Percentiles rank a stretch among this genome's conserved stretches.
phyloP scores from a whole-genome alignment of 2,797 vertebrate genomes.

The Limnodromus scolopaceus region DNA sequence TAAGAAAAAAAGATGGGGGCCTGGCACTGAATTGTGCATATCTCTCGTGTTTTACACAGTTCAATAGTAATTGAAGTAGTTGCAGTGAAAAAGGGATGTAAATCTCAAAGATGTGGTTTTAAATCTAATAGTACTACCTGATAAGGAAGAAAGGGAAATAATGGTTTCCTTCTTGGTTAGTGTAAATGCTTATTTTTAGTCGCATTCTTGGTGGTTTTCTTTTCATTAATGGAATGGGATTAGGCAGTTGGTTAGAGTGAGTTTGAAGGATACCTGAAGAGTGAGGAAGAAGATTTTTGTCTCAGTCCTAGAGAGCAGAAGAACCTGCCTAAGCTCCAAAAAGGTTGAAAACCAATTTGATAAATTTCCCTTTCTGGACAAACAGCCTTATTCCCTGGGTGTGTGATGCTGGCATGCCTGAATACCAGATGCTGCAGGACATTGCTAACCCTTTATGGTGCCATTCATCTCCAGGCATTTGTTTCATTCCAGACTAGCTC shows the following conservation, averaged over 20 bases:
- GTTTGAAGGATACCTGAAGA: neutral
- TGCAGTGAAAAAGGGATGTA: neutral
- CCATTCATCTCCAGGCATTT: neutral
- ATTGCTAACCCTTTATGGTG: neutral
- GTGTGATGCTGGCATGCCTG: neutral
- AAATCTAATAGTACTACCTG: neutral
- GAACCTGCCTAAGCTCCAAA: neutral
- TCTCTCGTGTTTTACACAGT: neutral
- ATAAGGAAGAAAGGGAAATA: neutral
- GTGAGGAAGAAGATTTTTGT: neutral
- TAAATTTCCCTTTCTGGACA: neutral
- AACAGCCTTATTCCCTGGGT: neutral
- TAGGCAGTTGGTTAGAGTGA: neutral
- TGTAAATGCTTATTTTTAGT: neutral
- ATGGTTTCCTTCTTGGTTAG: neutral
- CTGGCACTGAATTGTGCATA: neutral
- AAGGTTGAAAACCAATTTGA: neutral
- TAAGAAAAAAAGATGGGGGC: neutral
- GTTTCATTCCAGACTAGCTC: neutral
- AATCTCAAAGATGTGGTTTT: neutral
- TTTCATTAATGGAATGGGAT: neutral
- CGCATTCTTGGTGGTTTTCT: neutral
- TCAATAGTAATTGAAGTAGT: neutral
- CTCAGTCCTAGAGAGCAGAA: neutral
- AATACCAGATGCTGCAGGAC: neutral